Conservation (phyloP, 1,140 invertebrate species). For the Solenopsis fugax region DNA sequence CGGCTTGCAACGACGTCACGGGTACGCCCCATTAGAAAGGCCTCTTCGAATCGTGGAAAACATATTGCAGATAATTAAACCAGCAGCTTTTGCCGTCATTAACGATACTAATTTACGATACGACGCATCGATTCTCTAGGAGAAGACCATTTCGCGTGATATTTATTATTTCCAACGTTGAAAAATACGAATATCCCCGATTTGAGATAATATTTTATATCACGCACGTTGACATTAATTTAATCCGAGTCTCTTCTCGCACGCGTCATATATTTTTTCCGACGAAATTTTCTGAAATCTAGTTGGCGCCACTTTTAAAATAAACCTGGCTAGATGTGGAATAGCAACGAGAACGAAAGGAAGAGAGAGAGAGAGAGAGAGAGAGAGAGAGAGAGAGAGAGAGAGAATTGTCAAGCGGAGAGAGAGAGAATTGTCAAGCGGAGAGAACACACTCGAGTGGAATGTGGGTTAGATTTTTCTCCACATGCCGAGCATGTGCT, state of each 20-base stretch:
- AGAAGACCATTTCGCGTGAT: background rate
- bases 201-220: background rate
- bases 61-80: conserved; percentile 44
- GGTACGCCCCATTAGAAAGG: conserved; percentile 52
- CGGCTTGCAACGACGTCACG: conserved; percentile 41
- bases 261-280: background rate
- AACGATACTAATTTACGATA: conserved; percentile 9
- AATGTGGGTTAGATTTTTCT: conserved; percentile 32
- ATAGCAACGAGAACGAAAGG: no score
- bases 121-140: background rate
- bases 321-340: background rate
- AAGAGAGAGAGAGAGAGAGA: background rate
- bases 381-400: no score
- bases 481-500: conserved; percentile 36
- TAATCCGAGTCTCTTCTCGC: background rate
- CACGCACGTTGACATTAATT: background rate
- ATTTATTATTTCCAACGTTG: background rate
- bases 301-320: background rate
- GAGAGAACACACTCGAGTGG: conserved; percentile 10
- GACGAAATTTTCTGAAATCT: background rate
- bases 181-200: background rate
- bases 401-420: background rate
- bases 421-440: background rate
- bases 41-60: conserved; percentile 12
- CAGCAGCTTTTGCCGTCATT: background rate